Evolutionary conservation across 2,797 vertebrate genomes (phyloP).

Genomic region (Brachymystax lenok): DNA sequence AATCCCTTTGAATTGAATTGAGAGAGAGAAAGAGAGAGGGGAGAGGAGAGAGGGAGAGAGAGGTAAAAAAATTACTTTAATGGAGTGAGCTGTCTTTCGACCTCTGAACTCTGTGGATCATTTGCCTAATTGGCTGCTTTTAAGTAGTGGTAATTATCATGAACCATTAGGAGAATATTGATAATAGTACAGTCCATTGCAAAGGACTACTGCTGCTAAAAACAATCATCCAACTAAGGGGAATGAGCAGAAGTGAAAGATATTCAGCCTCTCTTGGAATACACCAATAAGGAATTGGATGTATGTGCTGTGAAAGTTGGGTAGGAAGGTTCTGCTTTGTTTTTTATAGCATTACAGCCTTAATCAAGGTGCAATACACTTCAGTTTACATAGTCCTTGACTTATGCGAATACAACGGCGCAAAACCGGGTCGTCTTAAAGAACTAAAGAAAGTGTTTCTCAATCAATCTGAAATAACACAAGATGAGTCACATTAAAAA

Average conservation of each 20-base stretch:
- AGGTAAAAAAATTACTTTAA: conserved; percentile 45
- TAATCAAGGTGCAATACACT: not conserved
- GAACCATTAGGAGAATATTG: no score
- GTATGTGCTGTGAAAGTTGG: not conserved
- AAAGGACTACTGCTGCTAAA: no score
- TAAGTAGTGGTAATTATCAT: conserved; percentile 16
- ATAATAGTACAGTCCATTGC: no score
- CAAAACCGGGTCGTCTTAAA: not conserved
- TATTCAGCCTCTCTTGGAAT: no score
- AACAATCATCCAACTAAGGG: no score
- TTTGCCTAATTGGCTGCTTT: conserved; percentile 73
- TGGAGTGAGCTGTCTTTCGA: conserved; percentile 57
- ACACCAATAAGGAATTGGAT: no score
- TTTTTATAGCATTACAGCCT: not conserved
- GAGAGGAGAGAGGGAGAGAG: not conserved
- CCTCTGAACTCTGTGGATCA: conserved; percentile 62
- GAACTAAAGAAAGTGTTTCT: not conserved
- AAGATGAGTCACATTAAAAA: conserved; percentile 54
- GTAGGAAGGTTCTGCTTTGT: not conserved
- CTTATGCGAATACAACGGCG: not conserved
- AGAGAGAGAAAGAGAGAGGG: conserved; percentile 17
- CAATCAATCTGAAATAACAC: conserved; percentile 35
- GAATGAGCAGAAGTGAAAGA: no score
- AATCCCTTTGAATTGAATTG: no score
- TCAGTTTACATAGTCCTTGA: not conserved